Percentiles rank a stretch among this genome's conserved stretches.
phyloP scores from a whole-genome alignment of 1,140 invertebrate genomes.

The Acarapis woodi region DNA sequence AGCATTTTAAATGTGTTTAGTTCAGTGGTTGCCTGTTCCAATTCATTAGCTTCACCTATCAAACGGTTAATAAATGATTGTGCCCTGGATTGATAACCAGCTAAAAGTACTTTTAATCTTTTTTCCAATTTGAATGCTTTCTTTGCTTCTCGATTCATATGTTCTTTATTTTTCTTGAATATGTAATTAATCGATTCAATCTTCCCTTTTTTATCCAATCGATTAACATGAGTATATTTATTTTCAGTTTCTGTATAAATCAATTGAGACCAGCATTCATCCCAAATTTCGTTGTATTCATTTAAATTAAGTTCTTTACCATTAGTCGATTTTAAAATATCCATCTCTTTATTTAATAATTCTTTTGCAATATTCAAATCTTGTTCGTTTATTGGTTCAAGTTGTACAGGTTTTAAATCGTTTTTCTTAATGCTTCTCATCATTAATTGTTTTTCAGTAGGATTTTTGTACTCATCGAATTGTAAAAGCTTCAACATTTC shows the following conservation, averaged over 20 bases:
- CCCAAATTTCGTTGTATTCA: slow-evolving; percentile 80
- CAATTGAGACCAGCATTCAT: slow-evolving; percentile 65
- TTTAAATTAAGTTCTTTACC: slow-evolving; percentile 71
- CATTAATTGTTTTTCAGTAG: slow-evolving; percentile 17
- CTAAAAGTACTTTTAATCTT: slow-evolving; percentile 74
- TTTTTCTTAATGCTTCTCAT: slow-evolving; percentile 1
- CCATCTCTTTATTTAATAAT: slow-evolving; percentile 70
- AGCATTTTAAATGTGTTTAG: slow-evolving; percentile 72
- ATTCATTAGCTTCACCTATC: slow-evolving; percentile 55
- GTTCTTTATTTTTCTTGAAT: slow-evolving; percentile 41
- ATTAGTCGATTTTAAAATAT: slow-evolving; percentile 54
- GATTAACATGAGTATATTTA: slow-evolving; percentile 65
- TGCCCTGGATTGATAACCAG: slow-evolving; percentile 54
- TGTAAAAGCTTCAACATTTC: slow-evolving; percentile 91
- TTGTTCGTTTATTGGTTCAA: slow-evolving; percentile 34
- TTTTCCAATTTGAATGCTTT: slow-evolving; percentile 90
- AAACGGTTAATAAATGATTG: slow-evolving; percentile 69
- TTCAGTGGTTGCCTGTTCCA: slow-evolving; percentile 61
- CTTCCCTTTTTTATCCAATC: slow-evolving; percentile 80
- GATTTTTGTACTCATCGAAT: slow-evolving; percentile 37
- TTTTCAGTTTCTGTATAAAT: slow-evolving; percentile 60
- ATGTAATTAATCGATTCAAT: slow-evolving; percentile 67
- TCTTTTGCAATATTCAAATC: slow-evolving; percentile 59
- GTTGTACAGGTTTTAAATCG: slow-evolving; percentile 58
- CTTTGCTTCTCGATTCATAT: slow-evolving; percentile 86